Evolutionary conservation across 2,797 vertebrate species (phyloP), one percentile per base, ranked within the genome.

Genomic region (Lithobates pipiens): DNA sequence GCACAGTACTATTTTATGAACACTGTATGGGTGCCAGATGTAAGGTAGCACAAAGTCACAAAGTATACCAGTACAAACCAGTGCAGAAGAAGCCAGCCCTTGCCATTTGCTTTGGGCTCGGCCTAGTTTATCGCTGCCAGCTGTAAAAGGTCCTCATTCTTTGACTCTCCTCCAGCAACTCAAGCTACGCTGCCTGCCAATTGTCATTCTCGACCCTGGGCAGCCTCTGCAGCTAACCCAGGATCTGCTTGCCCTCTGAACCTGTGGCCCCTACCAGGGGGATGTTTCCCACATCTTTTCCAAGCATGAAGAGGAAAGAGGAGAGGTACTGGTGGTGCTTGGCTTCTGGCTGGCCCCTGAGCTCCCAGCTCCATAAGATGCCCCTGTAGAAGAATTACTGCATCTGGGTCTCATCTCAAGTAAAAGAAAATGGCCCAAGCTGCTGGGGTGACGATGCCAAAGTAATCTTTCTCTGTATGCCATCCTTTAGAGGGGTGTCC

Each of bases 61-160:
- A 9, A 46, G 44, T 46, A 46, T 11, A 11, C 11, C 11, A 11
- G 2, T 46, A 46, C 1, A 46, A 11, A 46, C 10, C n/a, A 65
- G 96, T 97, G 87, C 97, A 97, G 92, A 98, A 98, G 90, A 98
- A 99, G 44, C 98, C 97, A 0, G 98, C 97, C 69, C 93, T 92
- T 1, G 96, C 96, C 57, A 98, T 92, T 5, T 91, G 77, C 69
- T 96, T 94, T 0, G 97, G 96, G 18, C 78, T 92, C 39, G 96
- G 82, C 0, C 87, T 89, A 0, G 94, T 89, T 10, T 93, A 91
- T 0, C 85, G 88, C 0, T 96, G 97, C 97, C 97, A 98, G 91
- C 92, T 93, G 1, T 90, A 92, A 90, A 96, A 99, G 0, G 96
- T 96, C 3, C 92, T 92, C 27, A 97, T 90, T 2, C 96, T 92